Evolutionary conservation across 23 tunicate species (phyloP).

Genomic region (Corella eumyota): DNA sequence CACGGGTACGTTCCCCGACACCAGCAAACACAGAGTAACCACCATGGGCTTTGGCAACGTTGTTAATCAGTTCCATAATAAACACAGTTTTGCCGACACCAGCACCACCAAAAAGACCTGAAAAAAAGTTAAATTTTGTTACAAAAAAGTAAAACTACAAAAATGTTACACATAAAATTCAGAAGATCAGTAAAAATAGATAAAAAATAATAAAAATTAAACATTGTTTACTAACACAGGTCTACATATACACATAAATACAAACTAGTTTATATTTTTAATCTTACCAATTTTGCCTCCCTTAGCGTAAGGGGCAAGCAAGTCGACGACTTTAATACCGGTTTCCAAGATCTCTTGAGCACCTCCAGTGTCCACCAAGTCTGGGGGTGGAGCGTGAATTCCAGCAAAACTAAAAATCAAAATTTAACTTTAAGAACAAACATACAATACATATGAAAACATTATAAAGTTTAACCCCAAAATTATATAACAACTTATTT

Average conservation of each 20-base stretch:
- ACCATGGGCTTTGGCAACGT: constrained; percentile 99
- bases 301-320: constrained; percentile 98
- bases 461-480: background rate
- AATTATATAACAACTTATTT: background rate
- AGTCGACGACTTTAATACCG: constrained; percentile 99
- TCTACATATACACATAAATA: too few relatives aligned
- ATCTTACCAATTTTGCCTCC: constrained; percentile 96
- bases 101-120: constrained; percentile 98
- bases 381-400: constrained; percentile 88
- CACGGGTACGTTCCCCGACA: constrained; percentile 98
- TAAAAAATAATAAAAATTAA: too few relatives aligned
- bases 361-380: constrained; percentile 95
- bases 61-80: constrained; percentile 99
- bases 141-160: too few relatives aligned
- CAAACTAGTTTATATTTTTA: too few relatives aligned
- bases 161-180: too few relatives aligned
- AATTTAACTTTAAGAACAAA: background rate
- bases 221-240: too few relatives aligned
- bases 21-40: constrained; percentile 99
- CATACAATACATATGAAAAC: background rate
- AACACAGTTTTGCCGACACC: constrained; percentile 99
- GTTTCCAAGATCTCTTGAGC: constrained; percentile 99
- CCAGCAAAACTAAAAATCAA: constrained; percentile 48
- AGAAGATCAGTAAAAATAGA: too few relatives aligned
- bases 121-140: background rate